Percentiles rank a stretch among this genome's conserved stretches.
Evolutionary conservation across 2,797 vertebrate species (phyloP).

Genomic region (Alca torda): DNA sequence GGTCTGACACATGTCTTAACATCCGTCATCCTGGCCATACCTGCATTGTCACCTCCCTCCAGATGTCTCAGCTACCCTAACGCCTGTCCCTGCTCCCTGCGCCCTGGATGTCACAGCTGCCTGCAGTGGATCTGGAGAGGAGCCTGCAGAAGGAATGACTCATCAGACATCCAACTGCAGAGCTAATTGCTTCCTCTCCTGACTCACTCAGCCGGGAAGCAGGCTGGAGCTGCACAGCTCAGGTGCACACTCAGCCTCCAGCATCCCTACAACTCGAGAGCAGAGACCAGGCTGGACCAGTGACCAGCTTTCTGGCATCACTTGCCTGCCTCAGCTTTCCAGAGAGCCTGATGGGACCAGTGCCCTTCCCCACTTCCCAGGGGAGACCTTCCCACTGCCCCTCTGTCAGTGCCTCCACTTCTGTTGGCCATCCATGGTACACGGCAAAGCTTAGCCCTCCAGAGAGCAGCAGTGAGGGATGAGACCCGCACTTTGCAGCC

Average conservation of each 20-base stretch:
- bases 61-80: background rate
- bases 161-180: background rate
- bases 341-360: fast-evolving
- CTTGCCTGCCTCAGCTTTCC: no score
- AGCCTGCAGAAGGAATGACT: background rate
- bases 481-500: background rate
- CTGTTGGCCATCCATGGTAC: no score
- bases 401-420: background rate
- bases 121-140: background rate
- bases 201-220: background rate
- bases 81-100: background rate
- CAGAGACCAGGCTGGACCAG: background rate
- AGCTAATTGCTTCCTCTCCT: background rate
- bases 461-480: background rate
- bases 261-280: fast-evolving
- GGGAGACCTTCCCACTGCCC: background rate
- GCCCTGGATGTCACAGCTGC: background rate
- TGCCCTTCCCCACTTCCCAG: background rate
- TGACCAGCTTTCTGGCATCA: background rate
- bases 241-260: background rate
- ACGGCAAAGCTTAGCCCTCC: background rate
- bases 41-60: background rate
- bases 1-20: background rate
- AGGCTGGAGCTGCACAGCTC: background rate
- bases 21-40: background rate